Percentiles rank a stretch among this genome's conserved stretches.
Evolutionary conservation across 35 echinoderm and acorn worm species (phyloP).

Genomic region (Ptychodera flava): DNA sequence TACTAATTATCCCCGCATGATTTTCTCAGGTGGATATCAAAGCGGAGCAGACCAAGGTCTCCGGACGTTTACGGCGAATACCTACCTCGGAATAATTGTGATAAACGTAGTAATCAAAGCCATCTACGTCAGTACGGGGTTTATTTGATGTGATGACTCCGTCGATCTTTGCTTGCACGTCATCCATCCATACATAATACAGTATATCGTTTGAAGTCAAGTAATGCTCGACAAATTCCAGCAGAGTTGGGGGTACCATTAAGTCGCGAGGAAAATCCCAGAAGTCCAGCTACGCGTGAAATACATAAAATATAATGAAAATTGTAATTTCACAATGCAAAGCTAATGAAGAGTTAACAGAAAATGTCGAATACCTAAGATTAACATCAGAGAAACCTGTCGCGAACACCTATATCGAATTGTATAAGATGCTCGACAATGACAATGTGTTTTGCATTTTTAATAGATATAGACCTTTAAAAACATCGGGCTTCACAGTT

Average conservation of each 20-base stretch:
- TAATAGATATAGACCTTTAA: not conserved
- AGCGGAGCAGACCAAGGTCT: no score
- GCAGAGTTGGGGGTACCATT: not conserved
- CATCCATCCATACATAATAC: not conserved
- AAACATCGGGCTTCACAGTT: no score
- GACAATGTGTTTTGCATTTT: not conserved
- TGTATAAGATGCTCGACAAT: not conserved
- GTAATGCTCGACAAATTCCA: not conserved
- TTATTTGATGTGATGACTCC: no score
- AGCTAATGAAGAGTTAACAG: not conserved
- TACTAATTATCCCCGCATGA: no score
- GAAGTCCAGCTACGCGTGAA: not conserved
- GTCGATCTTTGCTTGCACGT: not conserved
- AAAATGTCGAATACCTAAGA: not conserved
- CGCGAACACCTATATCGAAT: not conserved
- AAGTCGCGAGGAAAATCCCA: not conserved
- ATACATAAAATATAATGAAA: not conserved
- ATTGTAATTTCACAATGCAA: no score
- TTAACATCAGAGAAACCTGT: not conserved
- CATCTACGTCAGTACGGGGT: not conserved
- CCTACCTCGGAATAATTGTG: not conserved
- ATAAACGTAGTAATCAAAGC: not conserved
- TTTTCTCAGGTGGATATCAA: no score
- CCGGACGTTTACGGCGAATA: no score
- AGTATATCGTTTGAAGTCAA: not conserved